A percentile compares a stretch with the other conserved stretches of the same genome.
Conservation (phyloP, 1,140 invertebrate genomes). For the silkworm (Bombyx mori) region DNA sequence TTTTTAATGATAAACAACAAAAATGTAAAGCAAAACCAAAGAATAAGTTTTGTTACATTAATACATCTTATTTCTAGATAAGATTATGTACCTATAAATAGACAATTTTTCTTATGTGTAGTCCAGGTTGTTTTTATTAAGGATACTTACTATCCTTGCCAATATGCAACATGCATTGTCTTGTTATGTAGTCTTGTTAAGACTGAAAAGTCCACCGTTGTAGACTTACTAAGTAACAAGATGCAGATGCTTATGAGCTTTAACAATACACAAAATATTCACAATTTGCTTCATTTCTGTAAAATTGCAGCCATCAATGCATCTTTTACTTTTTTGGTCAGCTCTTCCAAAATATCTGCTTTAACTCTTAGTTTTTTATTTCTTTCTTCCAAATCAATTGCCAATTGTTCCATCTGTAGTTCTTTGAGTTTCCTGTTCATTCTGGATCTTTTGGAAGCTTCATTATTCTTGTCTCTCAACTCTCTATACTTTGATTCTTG, state of each 20-base stretch:
- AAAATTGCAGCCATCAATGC: slow-evolving; percentile 57
- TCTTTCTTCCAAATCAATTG: slow-evolving; percentile 52
- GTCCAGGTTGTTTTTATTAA: too few relatives aligned
- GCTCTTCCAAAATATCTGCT: slow-evolving; percentile 53
- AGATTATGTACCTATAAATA: too few relatives aligned
- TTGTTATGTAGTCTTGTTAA: background rate
- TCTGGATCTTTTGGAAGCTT: slow-evolving; percentile 80
- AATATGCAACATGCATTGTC: too few relatives aligned
- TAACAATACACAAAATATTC: slow-evolving; percentile 7
- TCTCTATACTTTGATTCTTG: slow-evolving; percentile 73
- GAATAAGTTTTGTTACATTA: too few relatives aligned
- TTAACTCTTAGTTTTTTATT: slow-evolving; percentile 56
- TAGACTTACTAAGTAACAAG: slow-evolving; percentile 12
- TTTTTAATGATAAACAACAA: too few relatives aligned
- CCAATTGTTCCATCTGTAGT: slow-evolving; percentile 55
- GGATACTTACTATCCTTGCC: too few relatives aligned
- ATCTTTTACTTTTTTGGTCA: slow-evolving; percentile 55
- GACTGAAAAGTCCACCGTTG: background rate
- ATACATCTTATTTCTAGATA: too few relatives aligned
- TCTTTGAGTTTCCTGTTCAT: slow-evolving; percentile 81
- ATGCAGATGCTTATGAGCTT: slow-evolving; percentile 1
- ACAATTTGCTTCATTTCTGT: slow-evolving; percentile 29
- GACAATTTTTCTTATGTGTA: too few relatives aligned
- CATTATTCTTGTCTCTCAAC: slow-evolving; percentile 82
- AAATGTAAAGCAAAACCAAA: too few relatives aligned